Conservation (phyloP, 2,888 invertebrate genomes). For the Drosophila neotestacea region DNA sequence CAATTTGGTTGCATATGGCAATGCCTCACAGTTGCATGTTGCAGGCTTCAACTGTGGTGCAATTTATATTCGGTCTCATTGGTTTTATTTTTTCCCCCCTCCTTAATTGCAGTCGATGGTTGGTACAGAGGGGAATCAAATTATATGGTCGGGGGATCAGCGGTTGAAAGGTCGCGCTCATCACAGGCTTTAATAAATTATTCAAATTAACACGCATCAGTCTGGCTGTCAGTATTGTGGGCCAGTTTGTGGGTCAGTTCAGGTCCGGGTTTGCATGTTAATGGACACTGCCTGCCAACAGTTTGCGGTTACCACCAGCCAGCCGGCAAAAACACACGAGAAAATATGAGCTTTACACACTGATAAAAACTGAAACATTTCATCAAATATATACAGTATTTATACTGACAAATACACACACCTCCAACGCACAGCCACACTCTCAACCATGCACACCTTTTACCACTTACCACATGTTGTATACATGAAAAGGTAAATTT, state of each 20-base stretch:
- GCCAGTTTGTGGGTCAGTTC: constrained; percentile 37
- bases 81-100: constrained; percentile 52
- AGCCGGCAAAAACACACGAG: constrained; percentile 38
- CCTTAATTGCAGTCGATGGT: constrained; percentile 70
- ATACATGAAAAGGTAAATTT: constrained; percentile 60
- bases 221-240: constrained; percentile 29
- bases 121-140: constrained; percentile 19
- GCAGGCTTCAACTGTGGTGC: constrained; percentile 51
- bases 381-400: constrained; percentile 27
- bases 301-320: constrained; percentile 71
- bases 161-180: constrained; percentile 75
- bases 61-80: constrained; percentile 79
- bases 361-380: constrained; percentile 40
- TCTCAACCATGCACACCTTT: constrained; percentile 11
- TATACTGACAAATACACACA: background rate
- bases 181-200: constrained; percentile 83
- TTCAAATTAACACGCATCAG: constrained; percentile 83
- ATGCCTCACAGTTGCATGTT: constrained; percentile 43
- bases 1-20: constrained; percentile 63
- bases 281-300: constrained; percentile 73
- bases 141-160: constrained; percentile 26
- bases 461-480: constrained; percentile 38
- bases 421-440: background rate
- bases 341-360: constrained; percentile 34
- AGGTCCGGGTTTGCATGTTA: constrained; percentile 41